Conservation (phyloP, 64 coral and sea anemone species). For the Hydrozoanthus tunicans region DNA sequence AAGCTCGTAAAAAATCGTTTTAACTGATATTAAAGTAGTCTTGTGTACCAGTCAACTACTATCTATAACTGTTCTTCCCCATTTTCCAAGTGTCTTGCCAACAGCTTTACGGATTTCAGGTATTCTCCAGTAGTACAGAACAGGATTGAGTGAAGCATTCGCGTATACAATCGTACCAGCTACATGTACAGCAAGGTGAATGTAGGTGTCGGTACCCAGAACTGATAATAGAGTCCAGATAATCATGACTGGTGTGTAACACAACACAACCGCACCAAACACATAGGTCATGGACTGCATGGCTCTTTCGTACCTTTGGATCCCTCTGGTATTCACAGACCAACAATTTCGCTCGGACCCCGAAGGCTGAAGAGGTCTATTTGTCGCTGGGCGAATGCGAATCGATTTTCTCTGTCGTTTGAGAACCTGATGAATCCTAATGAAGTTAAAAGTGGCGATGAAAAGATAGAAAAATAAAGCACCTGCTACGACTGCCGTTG, state of each 20-base stretch:
- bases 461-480: background rate
- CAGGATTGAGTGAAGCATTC: background rate
- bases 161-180: background rate
- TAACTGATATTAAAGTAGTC: no score
- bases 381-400: background rate
- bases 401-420: background rate
- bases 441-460: background rate
- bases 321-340: background rate
- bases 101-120: constrained; percentile 12
- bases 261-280: constrained; percentile 13
- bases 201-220: background rate
- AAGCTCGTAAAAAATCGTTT: no score
- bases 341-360: no score
- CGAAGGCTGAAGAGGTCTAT: background rate
- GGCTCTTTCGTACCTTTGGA: background rate
- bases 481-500: background rate
- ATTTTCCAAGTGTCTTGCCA: background rate
- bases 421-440: background rate
- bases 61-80: background rate
- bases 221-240: background rate
- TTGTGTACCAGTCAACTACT: background rate
- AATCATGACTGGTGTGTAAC: constrained; percentile 5
- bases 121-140: constrained; percentile 34
- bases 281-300: background rate
- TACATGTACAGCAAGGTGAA: background rate